Base-by-base conservation (phyloP, 23 tunicate species). In the Ciona savignyi region DNA sequence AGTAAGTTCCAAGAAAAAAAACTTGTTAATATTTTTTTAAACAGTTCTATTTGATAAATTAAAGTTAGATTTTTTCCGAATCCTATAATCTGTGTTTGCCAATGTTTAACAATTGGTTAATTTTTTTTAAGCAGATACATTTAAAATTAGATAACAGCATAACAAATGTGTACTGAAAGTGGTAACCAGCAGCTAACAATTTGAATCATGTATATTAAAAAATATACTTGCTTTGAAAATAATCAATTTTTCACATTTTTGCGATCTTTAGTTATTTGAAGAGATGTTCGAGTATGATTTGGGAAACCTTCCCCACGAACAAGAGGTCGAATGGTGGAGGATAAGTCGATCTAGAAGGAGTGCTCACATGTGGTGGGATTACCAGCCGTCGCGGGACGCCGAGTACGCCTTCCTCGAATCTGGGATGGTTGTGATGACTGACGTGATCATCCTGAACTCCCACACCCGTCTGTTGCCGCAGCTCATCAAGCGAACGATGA, bases 341-440 rank as follows among this genome's bases (percentile, higher is more conserved):
- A 21, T 33, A 28, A 32, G 35, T 34, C 68, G 87, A 21, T 3
- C 80, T 21, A 31, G 66, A 9, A 32, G 80, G 62, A 82, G 78
- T 51, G 73, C 70, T 33, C 49, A 49, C 70, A 30, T 32, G 66
- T 80, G 84, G 84, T 81, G 78, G 85, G 67, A 81, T 20, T 2
- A 63, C 27, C n/a, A 62, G 30, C 32, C 60, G 63, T 70, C 89
- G 64, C 82, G 78, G 32, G 97, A 90, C 51, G 78, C 97, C 25
- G 71, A 72, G 15, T 63, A 69, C 63, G 97, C 97, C 0, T 90
- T 90, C 60, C 85, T 83, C 29, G 86, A 90, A 56, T 51, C 92
- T 3, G 97, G 97, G 27, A 63, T 90, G 68, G 83, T 81, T 23
- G 97, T 90, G 15, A 90, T 90, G 97, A 83, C 97, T 0, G 75